These are phyloP conservation scores for Platichthys flesus DNA, from an alignment of 2,113 vertebrate species.

Conservation along the genomic window DNA sequence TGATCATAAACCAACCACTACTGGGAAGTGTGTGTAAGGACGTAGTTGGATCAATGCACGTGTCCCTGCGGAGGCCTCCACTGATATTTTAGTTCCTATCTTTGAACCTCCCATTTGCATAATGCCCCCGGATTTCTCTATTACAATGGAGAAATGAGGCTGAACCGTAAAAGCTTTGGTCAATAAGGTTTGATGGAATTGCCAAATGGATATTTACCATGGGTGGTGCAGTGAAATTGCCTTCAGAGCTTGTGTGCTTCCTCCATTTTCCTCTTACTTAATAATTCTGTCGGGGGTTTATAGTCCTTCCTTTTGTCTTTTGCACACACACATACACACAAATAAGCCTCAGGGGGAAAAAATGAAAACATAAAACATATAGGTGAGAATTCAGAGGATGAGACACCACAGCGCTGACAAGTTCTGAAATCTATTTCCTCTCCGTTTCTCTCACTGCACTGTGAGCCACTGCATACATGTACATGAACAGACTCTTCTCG, in stretches of 20 bases:
- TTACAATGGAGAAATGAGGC: slow-evolving; percentile 32
- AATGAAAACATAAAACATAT: neutral
- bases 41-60: slow-evolving; percentile 18
- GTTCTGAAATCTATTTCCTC: slow-evolving; percentile 9
- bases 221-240: neutral
- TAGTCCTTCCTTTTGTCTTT: slow-evolving; percentile 4
- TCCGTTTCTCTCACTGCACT: neutral
- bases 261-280: neutral
- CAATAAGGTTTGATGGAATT: slow-evolving; percentile 25
- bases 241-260: neutral
- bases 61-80: slow-evolving; percentile 3
- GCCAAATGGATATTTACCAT: slow-evolving; percentile 25
- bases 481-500: neutral
- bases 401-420: slow-evolving; percentile 10
- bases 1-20: slow-evolving; percentile 7
- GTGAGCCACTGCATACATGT: neutral
- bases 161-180: slow-evolving; percentile 1
- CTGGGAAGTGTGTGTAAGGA: neutral
- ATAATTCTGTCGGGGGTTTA: neutral
- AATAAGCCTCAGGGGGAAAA: neutral
- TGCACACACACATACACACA: neutral
- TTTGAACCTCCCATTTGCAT: slow-evolving; percentile 23
- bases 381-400: neutral
- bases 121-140: slow-evolving; percentile 20
- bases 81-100: slow-evolving; percentile 12